These are phyloP conservation scores for Pterocles orientalis DNA, from an alignment of 2,113 vertebrate genomes.

Conservation along the genomic window DNA sequence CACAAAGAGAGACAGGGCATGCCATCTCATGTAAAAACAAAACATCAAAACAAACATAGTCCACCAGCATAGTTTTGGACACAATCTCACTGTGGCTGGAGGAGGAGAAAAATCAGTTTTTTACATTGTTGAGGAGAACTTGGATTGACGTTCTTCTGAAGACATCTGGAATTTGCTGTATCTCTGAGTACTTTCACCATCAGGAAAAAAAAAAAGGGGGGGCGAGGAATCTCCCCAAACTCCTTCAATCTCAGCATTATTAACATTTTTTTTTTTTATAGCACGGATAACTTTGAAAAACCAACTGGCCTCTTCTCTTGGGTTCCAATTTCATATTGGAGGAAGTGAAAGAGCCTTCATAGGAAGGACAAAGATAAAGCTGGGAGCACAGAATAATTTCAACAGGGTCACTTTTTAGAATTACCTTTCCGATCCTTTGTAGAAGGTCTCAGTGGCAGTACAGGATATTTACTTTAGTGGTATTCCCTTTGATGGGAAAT, in stretches of 20 bases:
- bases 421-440: neutral
- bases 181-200: neutral
- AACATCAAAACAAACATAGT: neutral
- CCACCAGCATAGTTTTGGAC: neutral
- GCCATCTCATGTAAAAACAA: conserved; percentile 67
- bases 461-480: neutral
- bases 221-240: neutral
- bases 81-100: neutral
- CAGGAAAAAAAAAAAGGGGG: neutral
- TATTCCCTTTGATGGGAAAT: neutral
- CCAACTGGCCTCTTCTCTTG: neutral
- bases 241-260: neutral
- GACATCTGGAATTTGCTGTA: neutral
- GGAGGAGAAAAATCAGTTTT: conserved; percentile 52
- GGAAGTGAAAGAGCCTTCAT: neutral
- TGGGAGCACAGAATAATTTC: neutral
- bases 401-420: neutral
- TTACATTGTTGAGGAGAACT: neutral
- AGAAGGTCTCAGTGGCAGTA: neutral
- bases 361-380: neutral
- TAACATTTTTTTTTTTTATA: neutral
- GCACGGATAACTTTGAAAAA: neutral
- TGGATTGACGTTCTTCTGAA: neutral
- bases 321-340: neutral
- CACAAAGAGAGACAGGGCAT: conserved; percentile 66